phyloP scores from a whole-genome alignment of 2,797 vertebrate genomes.

The Chromis chromis region DNA sequence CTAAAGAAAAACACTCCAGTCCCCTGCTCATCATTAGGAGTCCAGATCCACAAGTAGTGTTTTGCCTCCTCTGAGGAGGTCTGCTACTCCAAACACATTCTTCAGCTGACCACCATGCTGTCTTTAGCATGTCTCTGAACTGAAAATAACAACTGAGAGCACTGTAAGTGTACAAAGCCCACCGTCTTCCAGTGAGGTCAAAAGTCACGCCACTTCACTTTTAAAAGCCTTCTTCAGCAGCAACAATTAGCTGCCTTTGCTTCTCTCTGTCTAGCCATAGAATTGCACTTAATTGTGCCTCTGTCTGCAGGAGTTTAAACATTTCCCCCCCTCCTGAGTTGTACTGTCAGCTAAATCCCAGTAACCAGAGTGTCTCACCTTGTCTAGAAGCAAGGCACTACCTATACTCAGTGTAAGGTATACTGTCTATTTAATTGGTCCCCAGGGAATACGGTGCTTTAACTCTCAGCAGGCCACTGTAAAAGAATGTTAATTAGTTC shows the following conservation, averaged over 20 bases:
- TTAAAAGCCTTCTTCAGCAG: conserved; percentile 68
- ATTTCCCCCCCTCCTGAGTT: conserved; percentile 35
- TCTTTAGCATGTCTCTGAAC: conserved; percentile 52
- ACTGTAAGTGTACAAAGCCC: conserved; percentile 52
- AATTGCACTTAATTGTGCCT: conserved; percentile 77
- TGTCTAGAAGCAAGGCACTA: conserved; percentile 36
- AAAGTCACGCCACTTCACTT: conserved; percentile 69
- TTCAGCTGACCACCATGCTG: conserved; percentile 52
- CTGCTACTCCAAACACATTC: conserved; percentile 64
- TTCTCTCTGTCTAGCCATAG: conserved; percentile 73
- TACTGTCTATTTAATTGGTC: conserved; percentile 74
- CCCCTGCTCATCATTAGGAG: conserved; percentile 30
- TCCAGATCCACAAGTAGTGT: conserved; percentile 47
- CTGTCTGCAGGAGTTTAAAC: conserved; percentile 61
- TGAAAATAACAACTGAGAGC: conserved; percentile 62
- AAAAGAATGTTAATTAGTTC: conserved; percentile 83
- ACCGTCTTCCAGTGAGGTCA: conserved; percentile 60
- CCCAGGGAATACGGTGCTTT: conserved; percentile 57
- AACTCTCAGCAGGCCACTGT: conserved; percentile 71
- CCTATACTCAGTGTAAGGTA: conserved; percentile 64
- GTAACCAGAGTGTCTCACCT: conserved; percentile 59
- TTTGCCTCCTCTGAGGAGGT: conserved; percentile 53
- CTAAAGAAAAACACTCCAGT: conserved; percentile 28
- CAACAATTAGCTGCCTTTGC: conserved; percentile 71
- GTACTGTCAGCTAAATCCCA: conserved; percentile 51